Percentiles rank a stretch among this genome's conserved stretches.
These are phyloP conservation scores for Branchinecta lindahli DNA, from an alignment of 1,140 invertebrate species.

Conservation along the genomic window DNA sequence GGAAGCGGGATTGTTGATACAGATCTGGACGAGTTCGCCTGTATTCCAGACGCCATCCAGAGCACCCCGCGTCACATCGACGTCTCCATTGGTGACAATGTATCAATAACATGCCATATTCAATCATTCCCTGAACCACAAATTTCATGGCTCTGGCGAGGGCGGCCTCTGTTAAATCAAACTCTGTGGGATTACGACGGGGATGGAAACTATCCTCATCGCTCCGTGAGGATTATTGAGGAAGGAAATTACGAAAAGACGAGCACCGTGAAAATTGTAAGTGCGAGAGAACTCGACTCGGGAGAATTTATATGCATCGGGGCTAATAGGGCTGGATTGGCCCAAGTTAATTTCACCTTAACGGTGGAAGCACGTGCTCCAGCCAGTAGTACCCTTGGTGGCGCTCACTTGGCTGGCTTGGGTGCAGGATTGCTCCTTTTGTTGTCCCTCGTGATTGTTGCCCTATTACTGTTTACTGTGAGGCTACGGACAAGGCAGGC, in stretches of 20 bases:
- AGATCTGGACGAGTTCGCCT: slow-evolving; percentile 66
- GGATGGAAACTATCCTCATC: slow-evolving; percentile 43
- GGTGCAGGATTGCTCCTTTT: slow-evolving; percentile 62
- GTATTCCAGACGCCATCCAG: slow-evolving; percentile 56
- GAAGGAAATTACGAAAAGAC: slow-evolving; percentile 50
- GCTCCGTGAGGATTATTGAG: slow-evolving; percentile 62
- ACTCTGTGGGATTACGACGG: slow-evolving; percentile 37
- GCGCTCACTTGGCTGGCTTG: slow-evolving; percentile 66
- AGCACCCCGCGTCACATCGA: slow-evolving; percentile 45
- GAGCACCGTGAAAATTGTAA: slow-evolving; percentile 63
- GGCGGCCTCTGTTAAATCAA: slow-evolving; percentile 57
- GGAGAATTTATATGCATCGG: slow-evolving; percentile 80
- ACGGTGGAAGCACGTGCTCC: slow-evolving; percentile 56
- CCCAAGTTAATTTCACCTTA: slow-evolving; percentile 78
- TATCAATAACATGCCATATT: slow-evolving; percentile 60
- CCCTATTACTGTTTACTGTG: slow-evolving; percentile 52
- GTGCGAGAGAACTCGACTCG: slow-evolving; percentile 70
- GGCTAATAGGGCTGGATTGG: slow-evolving; percentile 74
- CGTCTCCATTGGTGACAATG: slow-evolving; percentile 61
- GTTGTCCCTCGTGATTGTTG: slow-evolving; percentile 54
- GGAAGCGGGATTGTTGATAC: slow-evolving; percentile 48
- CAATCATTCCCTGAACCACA: slow-evolving; percentile 60
- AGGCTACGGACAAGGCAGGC: slow-evolving; percentile 37
- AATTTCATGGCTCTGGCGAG: slow-evolving; percentile 75
- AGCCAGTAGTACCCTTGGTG: slow-evolving; percentile 59